A percentile compares a stretch with the other conserved stretches of the same genome.
Conservation (phyloP, 2,113 vertebrate species). For the Psittacula cyanocephala region DNA sequence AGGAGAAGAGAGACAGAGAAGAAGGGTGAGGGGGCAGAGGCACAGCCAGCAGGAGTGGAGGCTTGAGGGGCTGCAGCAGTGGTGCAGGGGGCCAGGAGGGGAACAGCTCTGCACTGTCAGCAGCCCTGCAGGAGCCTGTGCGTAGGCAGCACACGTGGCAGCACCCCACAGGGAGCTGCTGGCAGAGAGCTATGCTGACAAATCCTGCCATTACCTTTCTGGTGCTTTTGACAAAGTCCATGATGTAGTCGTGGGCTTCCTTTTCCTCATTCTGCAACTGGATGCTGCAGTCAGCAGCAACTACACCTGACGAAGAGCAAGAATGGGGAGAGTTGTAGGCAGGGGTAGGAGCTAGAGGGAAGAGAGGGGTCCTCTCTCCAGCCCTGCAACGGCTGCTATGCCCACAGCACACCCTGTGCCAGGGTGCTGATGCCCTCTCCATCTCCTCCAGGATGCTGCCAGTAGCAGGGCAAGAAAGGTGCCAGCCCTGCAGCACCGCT, state of each 20-base stretch:
- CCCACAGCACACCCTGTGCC: not conserved
- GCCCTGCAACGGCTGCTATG: not conserved
- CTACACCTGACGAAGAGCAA: not conserved
- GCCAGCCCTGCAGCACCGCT: not conserved
- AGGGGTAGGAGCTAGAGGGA: not conserved
- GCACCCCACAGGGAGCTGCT: not conserved
- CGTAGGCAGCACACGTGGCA: not conserved
- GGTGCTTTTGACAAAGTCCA: not conserved
- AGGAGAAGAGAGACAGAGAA: not conserved
- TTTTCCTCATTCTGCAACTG: not conserved
- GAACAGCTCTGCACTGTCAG: not conserved
- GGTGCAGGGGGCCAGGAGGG: not conserved
- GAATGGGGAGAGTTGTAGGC: not conserved
- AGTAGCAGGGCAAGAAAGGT: not conserved
- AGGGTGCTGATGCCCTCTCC: not conserved
- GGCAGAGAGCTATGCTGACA: not conserved
- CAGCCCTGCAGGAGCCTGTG: not conserved
- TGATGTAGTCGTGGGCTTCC: not conserved
- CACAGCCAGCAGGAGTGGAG: not conserved
- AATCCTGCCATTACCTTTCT: not conserved
- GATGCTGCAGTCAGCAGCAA: not conserved
- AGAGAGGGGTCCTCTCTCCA: not conserved
- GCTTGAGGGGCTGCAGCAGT: not conserved
- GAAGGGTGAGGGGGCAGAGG: not conserved
- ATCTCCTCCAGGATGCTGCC: not conserved